Conservation (phyloP, 2,888 invertebrate species). For the Maniola hyperantus region DNA sequence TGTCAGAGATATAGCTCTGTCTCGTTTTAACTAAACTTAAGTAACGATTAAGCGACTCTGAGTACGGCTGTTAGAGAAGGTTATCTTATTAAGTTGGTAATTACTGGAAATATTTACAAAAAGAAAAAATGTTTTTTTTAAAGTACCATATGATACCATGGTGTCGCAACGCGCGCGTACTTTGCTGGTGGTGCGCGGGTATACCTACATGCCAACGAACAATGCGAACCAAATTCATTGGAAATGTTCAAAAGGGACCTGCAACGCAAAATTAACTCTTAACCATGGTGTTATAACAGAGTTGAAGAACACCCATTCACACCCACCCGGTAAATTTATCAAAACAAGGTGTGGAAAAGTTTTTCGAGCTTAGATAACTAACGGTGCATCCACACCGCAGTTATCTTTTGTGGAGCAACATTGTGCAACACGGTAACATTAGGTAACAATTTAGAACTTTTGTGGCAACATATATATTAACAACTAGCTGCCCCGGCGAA, state of each 20-base stretch:
- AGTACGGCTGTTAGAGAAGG: no score
- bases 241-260: constrained; percentile 30
- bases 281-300: constrained; percentile 27
- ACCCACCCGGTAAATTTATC: constrained; percentile 41
- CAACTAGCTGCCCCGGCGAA: no score
- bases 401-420: no score
- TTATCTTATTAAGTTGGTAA: no score
- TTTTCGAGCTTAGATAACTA: constrained; percentile 16
- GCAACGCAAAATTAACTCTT: constrained; percentile 37
- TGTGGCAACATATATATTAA: no score
- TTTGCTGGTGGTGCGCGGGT: constrained; percentile 44
- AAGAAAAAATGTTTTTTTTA: constrained; percentile 25
- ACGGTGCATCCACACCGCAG: no score
- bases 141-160: constrained; percentile 41
- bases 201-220: constrained; percentile 40
- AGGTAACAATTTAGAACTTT: no score
- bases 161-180: constrained; percentile 45
- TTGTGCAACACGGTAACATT: no score
- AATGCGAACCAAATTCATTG: constrained; percentile 17
- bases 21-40: no score
- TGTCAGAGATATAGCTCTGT: no score
- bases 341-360: constrained; percentile 18
- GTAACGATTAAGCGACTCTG: no score
- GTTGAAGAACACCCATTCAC: constrained; percentile 40
- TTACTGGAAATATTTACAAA: no score